Evolutionary conservation across 2,797 vertebrate species (phyloP).

Genomic region (Gallinago nigripennis): DNA sequence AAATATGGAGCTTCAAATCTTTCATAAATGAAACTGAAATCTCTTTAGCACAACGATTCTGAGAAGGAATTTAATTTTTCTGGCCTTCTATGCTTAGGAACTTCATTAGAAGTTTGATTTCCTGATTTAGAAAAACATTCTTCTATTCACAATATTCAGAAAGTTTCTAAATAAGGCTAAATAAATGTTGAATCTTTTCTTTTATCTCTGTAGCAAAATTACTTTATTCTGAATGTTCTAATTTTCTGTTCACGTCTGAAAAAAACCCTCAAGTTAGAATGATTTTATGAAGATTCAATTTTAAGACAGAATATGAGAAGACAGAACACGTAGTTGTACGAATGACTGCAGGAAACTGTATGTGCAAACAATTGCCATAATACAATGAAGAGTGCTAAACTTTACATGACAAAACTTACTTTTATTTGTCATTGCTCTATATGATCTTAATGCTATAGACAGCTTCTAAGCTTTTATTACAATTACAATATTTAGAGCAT

Average conservation of each 20-base stretch:
- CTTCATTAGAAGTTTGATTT: background rate
- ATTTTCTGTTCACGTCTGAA: background rate
- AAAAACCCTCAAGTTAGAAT: background rate
- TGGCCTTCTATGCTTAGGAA: background rate
- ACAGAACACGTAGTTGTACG: background rate
- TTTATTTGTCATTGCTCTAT: background rate
- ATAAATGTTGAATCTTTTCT: background rate
- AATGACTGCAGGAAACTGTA: background rate
- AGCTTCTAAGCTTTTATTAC: background rate
- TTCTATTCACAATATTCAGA: background rate
- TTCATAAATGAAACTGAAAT: background rate
- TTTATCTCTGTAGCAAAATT: background rate
- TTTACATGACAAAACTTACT: background rate
- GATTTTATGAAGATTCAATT: background rate
- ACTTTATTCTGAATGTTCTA: background rate
- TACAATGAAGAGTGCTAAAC: background rate
- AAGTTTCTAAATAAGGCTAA: background rate
- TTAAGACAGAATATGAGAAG: background rate
- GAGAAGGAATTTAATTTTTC: background rate
- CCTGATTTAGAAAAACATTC: background rate
- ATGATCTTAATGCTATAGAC: background rate
- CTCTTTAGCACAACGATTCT: background rate
- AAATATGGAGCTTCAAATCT: background rate
- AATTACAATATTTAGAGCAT: background rate
- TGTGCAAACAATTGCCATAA: background rate